Evolutionary conservation across 1,140 invertebrate genomes (phyloP), one percentile per base, ranked within the genome.

Genomic region (Ceratoteleas bidentatus): DNA sequence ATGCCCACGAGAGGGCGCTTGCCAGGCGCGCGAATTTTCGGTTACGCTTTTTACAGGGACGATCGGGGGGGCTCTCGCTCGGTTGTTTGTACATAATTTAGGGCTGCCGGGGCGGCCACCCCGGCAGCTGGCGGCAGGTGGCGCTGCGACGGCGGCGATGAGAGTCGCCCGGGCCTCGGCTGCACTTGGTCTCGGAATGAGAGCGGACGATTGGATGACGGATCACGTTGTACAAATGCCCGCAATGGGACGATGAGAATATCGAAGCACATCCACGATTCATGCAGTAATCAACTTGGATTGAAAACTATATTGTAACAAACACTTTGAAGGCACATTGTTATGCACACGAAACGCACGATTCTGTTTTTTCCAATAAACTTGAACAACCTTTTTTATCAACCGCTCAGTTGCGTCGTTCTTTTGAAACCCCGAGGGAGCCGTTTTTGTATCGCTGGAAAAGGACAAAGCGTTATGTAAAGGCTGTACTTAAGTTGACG

Each of bases 71-170:
- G 24, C 1, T 24, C 24, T 13, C 45, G 64, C 74, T 74, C 58
- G 65, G 75, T 81, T 64, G 34, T 70, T 75, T 81, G 78, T 75
- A 81, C 43, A 74, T 81, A 81, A 70, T 69, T 69, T 69, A 32
- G 64, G 15, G n/a, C 36, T 62, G 43, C 24, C 16, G 45, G 40
- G 57, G n/a, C 11, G 11, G 16, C 36, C 11, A 13, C 14, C 13
- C 38, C 24, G 43, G 43, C 33, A 3, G 24, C 34, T 33, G 40
- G 64, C 68, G 69, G 58, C 78, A 70, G 24, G 64, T 52, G 64
- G 64, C 52, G 49, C 58, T 62, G 13, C 62, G 64, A 60, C 58
- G 24, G 58, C 60, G 38, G 49, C 56, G 58, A 61, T 6, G 34
- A 38, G 2, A 8, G 33, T 9, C 47, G 14, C n/a, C 8, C 49